Base-by-base conservation (phyloP, 2,113 vertebrate species). In the Macaca fascicularis region DNA sequence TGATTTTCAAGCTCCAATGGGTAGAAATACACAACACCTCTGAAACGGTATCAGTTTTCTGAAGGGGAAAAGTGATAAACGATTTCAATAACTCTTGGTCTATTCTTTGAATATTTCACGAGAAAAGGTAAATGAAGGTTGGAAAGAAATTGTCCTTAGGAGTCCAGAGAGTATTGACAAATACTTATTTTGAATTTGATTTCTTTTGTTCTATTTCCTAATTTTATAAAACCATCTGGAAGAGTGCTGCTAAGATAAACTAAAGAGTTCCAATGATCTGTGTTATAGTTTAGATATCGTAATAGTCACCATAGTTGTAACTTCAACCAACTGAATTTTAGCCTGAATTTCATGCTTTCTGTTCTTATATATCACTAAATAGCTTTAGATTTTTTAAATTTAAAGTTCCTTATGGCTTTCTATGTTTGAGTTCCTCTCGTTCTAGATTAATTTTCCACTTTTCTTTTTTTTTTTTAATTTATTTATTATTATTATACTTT, bases 41-140 rank as follows among this genome's bases (percentile, higher is more conserved):
- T 59, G 38, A 89, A 93, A 75, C 20, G 8, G 25, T n/a, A 67
- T 93, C 5, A 17, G 30, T 84, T 83, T 95, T 93, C 82, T n/a
- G 83, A 81, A 40, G 9, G 69, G 27, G 3, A 22, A 70, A 61
- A 78, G 72, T 74, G 83, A 67, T 61, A 90, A 79, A 96, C 70
- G n/a, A 89, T 50, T 97, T 97, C 86, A 93, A 40, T 93, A 85
- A 85, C 61, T 88, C 8, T 92, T 80, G 64, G 32, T 81, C 16
- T 81, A 11, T 87, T 94, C 76, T 79, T 93, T 55, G 61, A 87
- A 72, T 92, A 16, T 84, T 79, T 95, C 35, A 52, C 84, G 64
- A 93, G 78, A 94, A 89, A 97, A 94, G 35, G 57, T 74, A 83
- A 91, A 88, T 82, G 22, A 85, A 82, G 8, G 0, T 32, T 80